Base-by-base conservation (phyloP, 2,888 invertebrate species). In the Rhamnusium bicolor region DNA sequence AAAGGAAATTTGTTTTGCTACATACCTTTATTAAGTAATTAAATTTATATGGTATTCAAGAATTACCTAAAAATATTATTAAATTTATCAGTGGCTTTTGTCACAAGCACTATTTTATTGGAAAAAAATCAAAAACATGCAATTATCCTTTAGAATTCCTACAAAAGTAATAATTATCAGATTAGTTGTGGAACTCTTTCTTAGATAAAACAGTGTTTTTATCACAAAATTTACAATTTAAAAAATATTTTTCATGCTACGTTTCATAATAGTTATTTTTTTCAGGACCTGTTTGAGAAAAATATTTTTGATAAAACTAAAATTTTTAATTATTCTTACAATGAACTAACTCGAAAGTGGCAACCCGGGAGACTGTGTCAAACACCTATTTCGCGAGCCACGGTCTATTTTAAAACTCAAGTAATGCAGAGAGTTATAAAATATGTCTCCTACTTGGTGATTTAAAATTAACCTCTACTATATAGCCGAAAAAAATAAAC, bases 341-440 rank as follows among this genome's bases (percentile, higher is more conserved):
- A 40, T 67, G 67, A 67, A 69, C 77, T 69, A 67, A 77, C 72
- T 71, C 71, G 73, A 73, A 73, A 73, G 62, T 69, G 69, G 65
- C 58, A 71, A 75, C 80, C 76, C 77, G 80, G 80, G 80, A 72
- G 74, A 73, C 74, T 80, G 78, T 79, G 79, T 76, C 75, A 76
- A 75, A 76, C 69, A 60, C 73, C 75, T 65, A 75, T 54, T 75
- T 73, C 70, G 70, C 75, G 70, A 69, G 70, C 63, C 71, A 56
- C 56, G 56, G 56, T 74, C 76, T 78, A 78, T 76, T 78, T 78
- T 78, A 58, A 49, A 75, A 70, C 70, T 46, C 58, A 19, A 74
- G 72, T 76, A 72, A 74, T 73, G 75, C 72, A 72, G 65, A 62
- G 69, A 75, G 74, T 79, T 75, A 76, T 78, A 78, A 79, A 81